Percentiles rank a stretch among this genome's conserved stretches.
Evolutionary conservation across 2,888 invertebrate species (phyloP).

Genomic region (Petrophora chlorosata): DNA sequence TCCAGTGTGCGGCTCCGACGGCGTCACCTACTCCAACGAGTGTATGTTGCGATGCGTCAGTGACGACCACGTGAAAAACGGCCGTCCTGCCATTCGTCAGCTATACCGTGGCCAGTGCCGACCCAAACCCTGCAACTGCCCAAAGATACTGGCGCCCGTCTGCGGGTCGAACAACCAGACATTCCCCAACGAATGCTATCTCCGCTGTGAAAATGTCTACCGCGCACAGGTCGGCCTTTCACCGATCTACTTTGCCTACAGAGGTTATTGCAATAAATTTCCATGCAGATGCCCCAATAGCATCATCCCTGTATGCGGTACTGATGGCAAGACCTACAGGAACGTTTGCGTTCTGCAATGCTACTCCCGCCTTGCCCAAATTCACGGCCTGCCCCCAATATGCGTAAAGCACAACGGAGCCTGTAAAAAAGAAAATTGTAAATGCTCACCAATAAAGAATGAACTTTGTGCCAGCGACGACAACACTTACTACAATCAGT

Average conservation of each 20-base stretch:
- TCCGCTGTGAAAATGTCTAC: constrained; percentile 69
- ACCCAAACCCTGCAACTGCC: constrained; percentile 31
- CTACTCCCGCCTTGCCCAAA: constrained; percentile 27
- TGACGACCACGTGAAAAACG: constrained; percentile 13
- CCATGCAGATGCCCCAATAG: constrained; percentile 32
- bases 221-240: constrained; percentile 16
- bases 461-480: constrained; percentile 46
- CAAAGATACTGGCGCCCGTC: constrained; percentile 60
- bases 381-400: constrained; percentile 25
- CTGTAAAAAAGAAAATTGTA: constrained; percentile 38
- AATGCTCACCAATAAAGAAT: constrained; percentile 18
- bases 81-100: constrained; percentile 16
- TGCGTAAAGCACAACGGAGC: constrained; percentile 30
- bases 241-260: constrained; percentile 4
- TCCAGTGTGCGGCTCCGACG: constrained; percentile 51
- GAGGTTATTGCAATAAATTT: constrained; percentile 29
- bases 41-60: constrained; percentile 43
- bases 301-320: constrained; percentile 48
- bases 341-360: constrained; percentile 51
- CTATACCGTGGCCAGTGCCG: constrained; percentile 38
- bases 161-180: constrained; percentile 88
- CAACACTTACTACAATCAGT: constrained; percentile 46
- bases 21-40: constrained; percentile 43
- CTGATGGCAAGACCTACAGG: constrained; percentile 47
- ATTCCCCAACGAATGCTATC: constrained; percentile 85